Conservation (phyloP, 23 tunicate genomes). For the Halocynthia aurantium region DNA sequence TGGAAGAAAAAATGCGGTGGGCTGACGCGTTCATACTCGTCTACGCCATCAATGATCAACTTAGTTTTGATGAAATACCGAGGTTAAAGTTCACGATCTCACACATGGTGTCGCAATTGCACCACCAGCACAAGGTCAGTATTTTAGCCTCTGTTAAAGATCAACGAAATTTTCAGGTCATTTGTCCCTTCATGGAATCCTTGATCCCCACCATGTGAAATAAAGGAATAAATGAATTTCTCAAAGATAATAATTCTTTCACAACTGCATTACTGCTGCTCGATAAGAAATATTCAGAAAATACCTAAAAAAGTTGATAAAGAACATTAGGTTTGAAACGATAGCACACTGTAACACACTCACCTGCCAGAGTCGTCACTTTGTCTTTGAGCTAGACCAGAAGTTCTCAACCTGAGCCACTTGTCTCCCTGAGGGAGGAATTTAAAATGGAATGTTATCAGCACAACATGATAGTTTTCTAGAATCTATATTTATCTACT, state of each 20-base stretch:
- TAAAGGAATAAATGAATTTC: too few species aligned
- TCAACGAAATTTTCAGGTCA: too few species aligned
- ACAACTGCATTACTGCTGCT: background rate
- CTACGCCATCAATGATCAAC: constrained; percentile 62
- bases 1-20: constrained; percentile 75
- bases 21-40: constrained; percentile 72
- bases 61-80: constrained; percentile 54
- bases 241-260: background rate
- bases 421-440: too few species aligned
- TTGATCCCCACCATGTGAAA: too few species aligned
- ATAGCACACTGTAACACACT: background rate
- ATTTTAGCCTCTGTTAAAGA: too few species aligned
- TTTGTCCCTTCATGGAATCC: background rate
- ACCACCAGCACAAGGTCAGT: constrained; percentile 26
- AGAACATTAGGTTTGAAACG: background rate
- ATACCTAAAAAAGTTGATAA: background rate
- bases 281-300: background rate
- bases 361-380: background rate
- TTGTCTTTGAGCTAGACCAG: background rate
- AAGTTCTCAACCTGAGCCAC: too few species aligned
- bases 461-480: too few species aligned
- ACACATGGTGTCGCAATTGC: constrained; percentile 33
- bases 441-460: too few species aligned
- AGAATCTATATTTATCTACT: too few species aligned
- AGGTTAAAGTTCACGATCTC: constrained; percentile 51